Evolutionary conservation across 1,140 invertebrate species (phyloP), one percentile per base, ranked within the genome.

Genomic region (Brachionus rotundiformis): DNA sequence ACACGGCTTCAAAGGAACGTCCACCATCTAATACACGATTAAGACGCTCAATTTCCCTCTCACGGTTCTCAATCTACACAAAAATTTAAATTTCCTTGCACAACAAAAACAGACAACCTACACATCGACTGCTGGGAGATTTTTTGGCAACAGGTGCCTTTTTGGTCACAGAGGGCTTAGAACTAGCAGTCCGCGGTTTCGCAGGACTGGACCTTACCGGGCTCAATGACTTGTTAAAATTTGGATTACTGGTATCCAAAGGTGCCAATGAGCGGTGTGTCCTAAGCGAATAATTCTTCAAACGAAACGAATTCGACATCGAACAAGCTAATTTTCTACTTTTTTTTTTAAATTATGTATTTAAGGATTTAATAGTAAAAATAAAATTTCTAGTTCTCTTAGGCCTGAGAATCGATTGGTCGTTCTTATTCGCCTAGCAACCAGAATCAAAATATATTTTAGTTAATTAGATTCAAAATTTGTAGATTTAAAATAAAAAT

Each of bases 11-110:
- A 25, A 84, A 85, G 11, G 87, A 86, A 84, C 87, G 84, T 31
- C 87, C 87, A 36, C 87, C 87, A 79, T 87, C 86, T 82, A 88
- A 84, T 85, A 88, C 85, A 73, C 83, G 86, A 84, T 83, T 85
- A 63, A 88, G 83, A 80, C 87, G 82, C 27, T 87, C 86, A 84
- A 88, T 88, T 83, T 88, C 87, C 23, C 84, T 85, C 85, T 88
- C 86, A 63, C 87, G 82, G 33, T 84, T 83, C 82, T 87, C 86
- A 83, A 88, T 85, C 87, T 88, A 83, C 1, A 84, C 23, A 54
- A 27, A 49, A 29, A 63, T 29, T 63, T n/a, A 1, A 27, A n/a
- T 33, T 68, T 68, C 23, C 16, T 3, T n/a, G n/a, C n/a, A n/a
- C n/a, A 68, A 31, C 8, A n/a, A 68, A 19, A 3, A 68, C 7